Percentiles rank a stretch among this genome's conserved stretches.
These are phyloP conservation scores for Microtus ochrogaster DNA, from an alignment of 2,113 vertebrate species.

Conservation along the genomic window DNA sequence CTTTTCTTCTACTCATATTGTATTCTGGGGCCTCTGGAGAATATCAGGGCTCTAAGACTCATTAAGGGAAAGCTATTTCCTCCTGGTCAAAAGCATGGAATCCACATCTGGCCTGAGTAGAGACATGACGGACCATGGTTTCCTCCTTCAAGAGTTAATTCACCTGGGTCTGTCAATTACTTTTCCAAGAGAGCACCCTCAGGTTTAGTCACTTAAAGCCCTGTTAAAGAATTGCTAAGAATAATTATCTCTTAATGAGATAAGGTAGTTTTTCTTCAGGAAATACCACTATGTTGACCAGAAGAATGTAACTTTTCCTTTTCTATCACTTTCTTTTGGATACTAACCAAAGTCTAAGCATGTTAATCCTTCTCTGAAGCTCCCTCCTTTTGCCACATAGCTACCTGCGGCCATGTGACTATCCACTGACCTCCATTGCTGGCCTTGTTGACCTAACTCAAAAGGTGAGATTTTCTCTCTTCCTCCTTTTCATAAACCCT, in stretches of 20 bases:
- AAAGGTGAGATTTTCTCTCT: neutral
- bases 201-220: neutral
- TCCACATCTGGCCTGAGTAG: neutral
- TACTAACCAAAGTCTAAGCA: neutral
- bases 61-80: neutral
- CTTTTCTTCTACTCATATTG: neutral
- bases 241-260: neutral
- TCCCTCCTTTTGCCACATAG: neutral
- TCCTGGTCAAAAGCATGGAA: neutral
- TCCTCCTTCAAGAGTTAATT: neutral
- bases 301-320: neutral
- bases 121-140: neutral
- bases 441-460: neutral
- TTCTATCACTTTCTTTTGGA: neutral
- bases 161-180: neutral
- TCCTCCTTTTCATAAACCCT: no score
- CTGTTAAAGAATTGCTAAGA: neutral
- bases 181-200: neutral
- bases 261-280: neutral
- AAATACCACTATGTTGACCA: neutral
- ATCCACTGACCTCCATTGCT: neutral
- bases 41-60: neutral
- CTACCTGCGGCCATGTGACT: neutral
- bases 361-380: neutral
- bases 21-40: neutral